phyloP scores from a whole-genome alignment of 2,888 invertebrate species.

The Oasisia sp. region DNA sequence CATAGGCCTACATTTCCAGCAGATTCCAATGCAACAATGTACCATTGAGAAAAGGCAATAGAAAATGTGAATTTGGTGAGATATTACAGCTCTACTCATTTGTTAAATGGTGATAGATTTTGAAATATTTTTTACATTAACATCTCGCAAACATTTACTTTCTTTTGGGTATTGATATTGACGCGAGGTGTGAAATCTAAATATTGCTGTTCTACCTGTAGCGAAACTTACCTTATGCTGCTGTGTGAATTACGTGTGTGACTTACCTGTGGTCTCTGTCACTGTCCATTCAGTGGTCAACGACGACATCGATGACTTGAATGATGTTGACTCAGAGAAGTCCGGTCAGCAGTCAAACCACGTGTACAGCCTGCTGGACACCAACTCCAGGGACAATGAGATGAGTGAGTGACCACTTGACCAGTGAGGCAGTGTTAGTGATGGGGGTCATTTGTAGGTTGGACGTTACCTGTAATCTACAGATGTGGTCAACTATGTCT shows the following conservation, averaged over 20 bases:
- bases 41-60: too few relatives aligned
- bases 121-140: too few relatives aligned
- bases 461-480: neutral
- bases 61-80: too few relatives aligned
- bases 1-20: neutral
- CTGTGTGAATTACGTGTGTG: neutral
- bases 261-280: neutral
- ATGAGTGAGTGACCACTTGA: neutral
- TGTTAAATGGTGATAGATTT: too few relatives aligned
- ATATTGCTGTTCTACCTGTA: too few relatives aligned
- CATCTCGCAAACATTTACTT: too few relatives aligned
- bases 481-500: neutral
- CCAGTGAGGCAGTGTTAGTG: neutral
- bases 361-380: neutral
- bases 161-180: too few relatives aligned
- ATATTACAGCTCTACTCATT: too few relatives aligned
- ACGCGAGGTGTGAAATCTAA: too few relatives aligned
- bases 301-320: conserved; percentile 62
- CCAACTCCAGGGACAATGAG: neutral
- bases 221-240: too few relatives aligned
- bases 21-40: neutral
- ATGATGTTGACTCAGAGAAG: conserved; percentile 50
- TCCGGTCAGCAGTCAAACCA: neutral
- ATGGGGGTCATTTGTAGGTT: neutral
- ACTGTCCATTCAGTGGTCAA: conserved; percentile 46